Conservation (phyloP, 2,113 vertebrate genomes). For the Rhodinocichla rosea region DNA sequence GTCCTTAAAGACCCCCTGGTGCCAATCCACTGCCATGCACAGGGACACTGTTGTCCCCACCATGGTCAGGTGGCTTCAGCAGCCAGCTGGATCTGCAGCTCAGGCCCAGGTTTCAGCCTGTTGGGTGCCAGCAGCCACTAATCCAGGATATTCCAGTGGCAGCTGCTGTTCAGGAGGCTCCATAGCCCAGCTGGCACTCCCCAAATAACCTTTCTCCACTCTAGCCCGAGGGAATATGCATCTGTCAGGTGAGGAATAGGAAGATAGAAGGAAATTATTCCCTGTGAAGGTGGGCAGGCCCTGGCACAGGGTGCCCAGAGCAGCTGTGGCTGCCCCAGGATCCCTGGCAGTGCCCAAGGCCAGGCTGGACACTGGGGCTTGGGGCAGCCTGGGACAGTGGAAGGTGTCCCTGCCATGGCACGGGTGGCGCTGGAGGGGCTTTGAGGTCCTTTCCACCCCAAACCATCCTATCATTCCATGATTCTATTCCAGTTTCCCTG, state of each 20-base stretch:
- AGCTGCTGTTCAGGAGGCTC: background rate
- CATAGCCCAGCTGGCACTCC: background rate
- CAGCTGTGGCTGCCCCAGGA: background rate
- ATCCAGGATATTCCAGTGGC: background rate
- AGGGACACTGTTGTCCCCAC: background rate
- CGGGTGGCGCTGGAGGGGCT: rapidly evolving
- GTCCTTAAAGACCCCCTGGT: background rate
- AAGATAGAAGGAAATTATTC: background rate
- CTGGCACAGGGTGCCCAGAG: background rate
- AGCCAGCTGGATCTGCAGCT: background rate
- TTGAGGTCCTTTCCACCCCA: rapidly evolving
- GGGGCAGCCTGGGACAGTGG: background rate
- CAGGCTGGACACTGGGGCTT: background rate
- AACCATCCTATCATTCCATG: no score
- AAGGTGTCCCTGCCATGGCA: background rate
- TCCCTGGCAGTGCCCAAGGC: background rate
- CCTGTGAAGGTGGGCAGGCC: rapidly evolving
- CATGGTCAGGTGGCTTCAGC: background rate
- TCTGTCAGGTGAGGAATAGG: background rate
- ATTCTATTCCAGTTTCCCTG: background rate
- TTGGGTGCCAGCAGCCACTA: background rate
- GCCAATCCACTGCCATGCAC: no score
- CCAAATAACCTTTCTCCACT: background rate
- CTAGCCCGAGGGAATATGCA: background rate
- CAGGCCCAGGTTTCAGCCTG: background rate